Evolutionary conservation across 2,113 vertebrate genomes (phyloP).

Genomic region (Oryzias melastigma): DNA sequence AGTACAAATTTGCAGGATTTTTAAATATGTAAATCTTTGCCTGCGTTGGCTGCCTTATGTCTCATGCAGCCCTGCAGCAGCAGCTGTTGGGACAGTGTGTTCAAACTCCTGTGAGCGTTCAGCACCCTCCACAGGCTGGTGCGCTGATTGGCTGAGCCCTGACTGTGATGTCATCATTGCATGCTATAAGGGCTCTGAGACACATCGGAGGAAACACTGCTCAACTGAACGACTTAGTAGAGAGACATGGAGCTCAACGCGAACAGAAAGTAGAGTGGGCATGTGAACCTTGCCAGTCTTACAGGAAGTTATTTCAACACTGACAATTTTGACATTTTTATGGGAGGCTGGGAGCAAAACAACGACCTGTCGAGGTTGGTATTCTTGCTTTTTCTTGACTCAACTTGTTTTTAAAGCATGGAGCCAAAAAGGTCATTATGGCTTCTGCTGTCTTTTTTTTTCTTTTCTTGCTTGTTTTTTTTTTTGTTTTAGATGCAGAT

Average conservation of each 20-base stretch:
- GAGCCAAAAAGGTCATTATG: not conserved
- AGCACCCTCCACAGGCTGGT: constrained; percentile 46
- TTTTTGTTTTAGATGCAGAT: not conserved
- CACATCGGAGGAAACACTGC: constrained; percentile 69
- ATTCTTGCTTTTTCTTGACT: constrained; percentile 24
- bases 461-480: not conserved
- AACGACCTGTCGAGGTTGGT: constrained; percentile 73
- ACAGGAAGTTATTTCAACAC: constrained; percentile 32
- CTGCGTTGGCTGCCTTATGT: constrained; percentile 8
- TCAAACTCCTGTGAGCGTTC: constrained; percentile 65
- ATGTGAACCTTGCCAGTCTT: constrained; percentile 39
- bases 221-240: constrained; percentile 50
- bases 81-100: constrained; percentile 54
- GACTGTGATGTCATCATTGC: constrained; percentile 77
- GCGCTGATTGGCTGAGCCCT: constrained; percentile 72
- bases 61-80: constrained; percentile 41
- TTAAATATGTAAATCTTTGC: not conserved
- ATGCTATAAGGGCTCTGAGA: constrained; percentile 78
- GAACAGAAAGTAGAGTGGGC: constrained; percentile 32
- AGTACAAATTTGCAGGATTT: not conserved
- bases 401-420: constrained; percentile 7
- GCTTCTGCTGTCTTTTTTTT: not conserved
- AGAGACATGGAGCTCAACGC: constrained; percentile 38
- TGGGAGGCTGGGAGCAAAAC: constrained; percentile 53
- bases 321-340: constrained; percentile 33